Conservation (phyloP, 2,888 invertebrate species). For the Cheilosia vernalis region DNA sequence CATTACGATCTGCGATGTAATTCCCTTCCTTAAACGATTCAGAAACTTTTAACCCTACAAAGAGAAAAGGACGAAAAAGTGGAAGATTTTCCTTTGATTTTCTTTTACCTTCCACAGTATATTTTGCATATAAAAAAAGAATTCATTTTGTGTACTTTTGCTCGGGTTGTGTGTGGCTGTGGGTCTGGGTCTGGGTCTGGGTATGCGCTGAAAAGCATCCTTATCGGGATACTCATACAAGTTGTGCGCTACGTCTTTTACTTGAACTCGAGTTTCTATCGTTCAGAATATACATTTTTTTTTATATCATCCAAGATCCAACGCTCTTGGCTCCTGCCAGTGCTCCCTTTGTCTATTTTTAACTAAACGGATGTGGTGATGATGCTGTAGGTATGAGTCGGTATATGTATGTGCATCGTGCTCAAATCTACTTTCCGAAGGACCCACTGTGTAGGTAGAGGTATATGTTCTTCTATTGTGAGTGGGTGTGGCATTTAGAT, state of each 20-base stretch:
- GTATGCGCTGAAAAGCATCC: conserved; percentile 55
- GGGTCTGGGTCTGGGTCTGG: conserved; percentile 19
- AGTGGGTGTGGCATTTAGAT: conserved; percentile 72
- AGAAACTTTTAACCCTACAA: conserved; percentile 48
- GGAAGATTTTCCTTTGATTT: conserved; percentile 32
- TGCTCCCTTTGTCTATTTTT: conserved; percentile 49
- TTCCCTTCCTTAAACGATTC: conserved; percentile 59
- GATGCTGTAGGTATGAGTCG: background rate
- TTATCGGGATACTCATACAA: conserved; percentile 36
- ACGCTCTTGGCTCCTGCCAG: conserved; percentile 5
- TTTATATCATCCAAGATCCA: conserved; percentile 18
- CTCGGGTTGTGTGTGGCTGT: conserved; percentile 18
- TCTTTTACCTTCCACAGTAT: conserved; percentile 24
- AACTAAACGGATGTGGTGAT: conserved; percentile 58
- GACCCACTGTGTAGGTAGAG: conserved; percentile 3
- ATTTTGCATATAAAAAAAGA: conserved; percentile 7
- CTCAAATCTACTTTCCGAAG: conserved; percentile 46
- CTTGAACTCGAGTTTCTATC: conserved; percentile 60
- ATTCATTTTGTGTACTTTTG: conserved; percentile 36
- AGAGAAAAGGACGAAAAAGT: background rate
- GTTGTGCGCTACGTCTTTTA: conserved; percentile 47
- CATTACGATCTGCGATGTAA: conserved; percentile 64
- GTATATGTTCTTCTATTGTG: conserved; percentile 22
- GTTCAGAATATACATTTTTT: conserved; percentile 37
- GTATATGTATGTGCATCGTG: conserved; percentile 20